phyloP scores from a whole-genome alignment of 2,888 invertebrate species.

The Dryomyza anilis region DNA sequence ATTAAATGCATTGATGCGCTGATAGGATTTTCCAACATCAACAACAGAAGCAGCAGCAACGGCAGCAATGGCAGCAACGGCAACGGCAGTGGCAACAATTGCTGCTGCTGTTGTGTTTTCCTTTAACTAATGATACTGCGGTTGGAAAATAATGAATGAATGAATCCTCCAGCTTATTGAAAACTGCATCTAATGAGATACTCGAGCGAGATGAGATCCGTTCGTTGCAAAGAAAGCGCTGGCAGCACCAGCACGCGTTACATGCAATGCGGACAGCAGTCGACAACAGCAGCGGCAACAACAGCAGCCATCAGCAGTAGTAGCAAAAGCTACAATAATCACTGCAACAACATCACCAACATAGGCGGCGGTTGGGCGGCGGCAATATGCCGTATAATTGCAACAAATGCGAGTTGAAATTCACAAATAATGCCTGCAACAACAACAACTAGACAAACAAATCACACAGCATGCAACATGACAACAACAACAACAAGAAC shows the following conservation, averaged over 20 bases:
- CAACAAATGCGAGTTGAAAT: conserved; percentile 30
- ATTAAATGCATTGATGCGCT: conserved; percentile 43
- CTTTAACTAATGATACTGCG: conserved; percentile 46
- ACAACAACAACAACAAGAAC: too few relatives aligned
- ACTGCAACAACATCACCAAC: too few relatives aligned
- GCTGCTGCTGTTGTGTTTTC: conserved; percentile 22
- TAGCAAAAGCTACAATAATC: background rate
- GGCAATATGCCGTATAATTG: conserved; percentile 24
- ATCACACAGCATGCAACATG: too few relatives aligned
- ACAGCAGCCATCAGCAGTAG: background rate
- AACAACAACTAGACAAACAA: background rate
- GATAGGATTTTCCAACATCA: conserved; percentile 31
- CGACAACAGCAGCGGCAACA: background rate
- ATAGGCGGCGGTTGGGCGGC: too few relatives aligned
- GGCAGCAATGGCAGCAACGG: conserved; percentile 1
- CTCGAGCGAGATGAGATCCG: conserved; percentile 7
- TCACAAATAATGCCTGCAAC: conserved; percentile 4
- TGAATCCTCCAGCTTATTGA: conserved; percentile 43
- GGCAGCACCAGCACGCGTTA: conserved; percentile 11
- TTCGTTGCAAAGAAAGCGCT: too few relatives aligned
- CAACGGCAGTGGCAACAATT: conserved; percentile 1
- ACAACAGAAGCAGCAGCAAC: conserved; percentile 25
- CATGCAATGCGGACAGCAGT: background rate
- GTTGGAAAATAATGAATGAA: conserved; percentile 44
- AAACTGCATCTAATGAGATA: conserved; percentile 45